These are phyloP conservation scores for Plagodis dolabraria DNA, from an alignment of 2,888 invertebrate genomes.

Conservation along the genomic window DNA sequence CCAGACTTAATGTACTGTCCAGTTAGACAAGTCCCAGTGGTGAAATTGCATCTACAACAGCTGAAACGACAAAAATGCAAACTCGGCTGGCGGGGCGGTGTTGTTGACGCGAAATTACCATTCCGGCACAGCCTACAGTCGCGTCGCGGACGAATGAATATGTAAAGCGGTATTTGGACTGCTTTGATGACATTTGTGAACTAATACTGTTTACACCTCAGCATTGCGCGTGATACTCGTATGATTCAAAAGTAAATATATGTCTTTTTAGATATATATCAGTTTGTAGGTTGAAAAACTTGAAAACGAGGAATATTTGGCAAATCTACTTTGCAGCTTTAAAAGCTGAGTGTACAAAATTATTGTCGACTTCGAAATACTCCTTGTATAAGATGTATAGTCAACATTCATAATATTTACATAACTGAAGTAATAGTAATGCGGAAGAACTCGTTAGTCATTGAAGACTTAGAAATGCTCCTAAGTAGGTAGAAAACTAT, in stretches of 20 bases:
- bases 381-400: too few species aligned
- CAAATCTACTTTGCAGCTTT: too few species aligned
- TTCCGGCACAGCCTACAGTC: constrained; percentile 65
- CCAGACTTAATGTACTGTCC: constrained; percentile 13
- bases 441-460: too few species aligned
- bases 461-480: too few species aligned
- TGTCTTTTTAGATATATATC: too few species aligned
- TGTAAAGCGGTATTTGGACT: constrained; percentile 71
- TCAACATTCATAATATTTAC: too few species aligned
- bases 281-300: too few species aligned
- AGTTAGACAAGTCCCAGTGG: constrained; percentile 19
- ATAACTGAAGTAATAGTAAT: too few species aligned
- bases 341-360: too few species aligned
- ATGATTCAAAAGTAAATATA: background rate
- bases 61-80: constrained; percentile 76
- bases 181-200: constrained; percentile 59
- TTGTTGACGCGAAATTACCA: constrained; percentile 79
- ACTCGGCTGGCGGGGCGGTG: constrained; percentile 61
- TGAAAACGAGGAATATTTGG: too few species aligned
- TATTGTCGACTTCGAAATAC: too few species aligned
- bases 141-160: constrained; percentile 69
- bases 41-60: constrained; percentile 60
- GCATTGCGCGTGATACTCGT: constrained; percentile 14
- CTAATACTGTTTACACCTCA: constrained; percentile 5
- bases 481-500: too few species aligned